A percentile compares a stretch with the other conserved stretches of the same genome.
Evolutionary conservation across 2,113 vertebrate species (phyloP).

Genomic region (Sebastes schlegelii): DNA sequence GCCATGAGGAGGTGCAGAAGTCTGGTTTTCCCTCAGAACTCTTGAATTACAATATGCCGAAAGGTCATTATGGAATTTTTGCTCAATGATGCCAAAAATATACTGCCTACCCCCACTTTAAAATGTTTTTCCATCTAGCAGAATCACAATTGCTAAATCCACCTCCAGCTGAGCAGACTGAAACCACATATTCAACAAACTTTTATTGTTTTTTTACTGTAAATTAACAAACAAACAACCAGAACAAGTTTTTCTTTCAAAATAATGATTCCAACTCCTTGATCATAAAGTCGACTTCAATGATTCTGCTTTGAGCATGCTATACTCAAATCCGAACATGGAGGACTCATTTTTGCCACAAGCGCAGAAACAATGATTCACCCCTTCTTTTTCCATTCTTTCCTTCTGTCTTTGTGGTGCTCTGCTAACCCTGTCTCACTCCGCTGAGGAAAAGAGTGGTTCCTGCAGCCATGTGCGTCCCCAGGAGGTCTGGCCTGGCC

Average conservation of each 20-base stretch:
- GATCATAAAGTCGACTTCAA: background rate
- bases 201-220: constrained; percentile 9
- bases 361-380: constrained; percentile 63
- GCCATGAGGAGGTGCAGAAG: too few relatives aligned
- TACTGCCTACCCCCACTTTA: background rate
- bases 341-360: constrained; percentile 29
- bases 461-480: constrained; percentile 61
- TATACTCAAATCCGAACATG: background rate
- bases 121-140: constrained; percentile 58
- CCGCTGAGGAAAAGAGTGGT: constrained; percentile 46
- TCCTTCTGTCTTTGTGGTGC: constrained; percentile 34
- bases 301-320: constrained; percentile 8
- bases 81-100: too few relatives aligned
- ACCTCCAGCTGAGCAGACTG: constrained; percentile 15
- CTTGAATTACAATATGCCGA: too few relatives aligned
- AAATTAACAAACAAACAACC: background rate
- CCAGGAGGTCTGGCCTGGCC: constrained; percentile 70
- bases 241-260: background rate
- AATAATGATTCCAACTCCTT: background rate
- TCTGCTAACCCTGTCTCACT: constrained; percentile 48
- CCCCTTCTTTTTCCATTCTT: constrained; percentile 54
- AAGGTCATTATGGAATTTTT: too few relatives aligned
- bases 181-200: constrained; percentile 3
- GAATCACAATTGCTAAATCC: constrained; percentile 28
- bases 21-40: too few relatives aligned